Conservation (phyloP, 2,797 vertebrate species). For the Sorex maritimensis region DNA sequence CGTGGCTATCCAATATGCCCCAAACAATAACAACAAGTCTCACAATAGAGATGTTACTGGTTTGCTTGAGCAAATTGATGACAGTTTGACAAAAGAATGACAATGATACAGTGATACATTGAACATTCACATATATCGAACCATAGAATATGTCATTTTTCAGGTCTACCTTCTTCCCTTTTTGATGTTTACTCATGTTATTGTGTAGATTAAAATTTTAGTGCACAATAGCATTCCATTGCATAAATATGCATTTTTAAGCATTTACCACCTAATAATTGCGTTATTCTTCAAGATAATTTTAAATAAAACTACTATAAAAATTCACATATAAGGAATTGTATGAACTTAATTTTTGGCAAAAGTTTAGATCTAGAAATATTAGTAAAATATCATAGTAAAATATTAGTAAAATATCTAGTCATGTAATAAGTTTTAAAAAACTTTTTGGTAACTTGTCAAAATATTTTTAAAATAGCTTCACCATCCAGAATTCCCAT, state of each 20-base stretch:
- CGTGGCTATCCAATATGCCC: no score
- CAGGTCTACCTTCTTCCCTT: background rate
- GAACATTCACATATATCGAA: background rate
- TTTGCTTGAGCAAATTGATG: no score
- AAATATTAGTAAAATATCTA: background rate
- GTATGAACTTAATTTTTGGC: background rate
- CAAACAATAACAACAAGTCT: no score
- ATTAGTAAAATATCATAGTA: no score
- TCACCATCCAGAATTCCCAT: background rate
- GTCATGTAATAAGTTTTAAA: background rate
- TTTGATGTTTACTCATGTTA: background rate
- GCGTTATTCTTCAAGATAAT: background rate
- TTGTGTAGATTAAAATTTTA: background rate
- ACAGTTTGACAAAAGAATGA: no score
- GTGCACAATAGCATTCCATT: background rate
- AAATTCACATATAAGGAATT: background rate
- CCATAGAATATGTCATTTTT: background rate
- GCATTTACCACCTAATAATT: background rate
- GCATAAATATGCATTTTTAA: background rate
- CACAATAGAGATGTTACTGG: no score
- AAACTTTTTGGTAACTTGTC: background rate
- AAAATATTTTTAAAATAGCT: background rate
- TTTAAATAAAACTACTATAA: background rate
- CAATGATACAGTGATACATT: background rate
- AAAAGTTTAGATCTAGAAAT: background rate